Percentiles rank a stretch among this genome's conserved stretches.
phyloP scores from a whole-genome alignment of 2,113 vertebrate species.

The Chiloscyllium plagiosum region DNA sequence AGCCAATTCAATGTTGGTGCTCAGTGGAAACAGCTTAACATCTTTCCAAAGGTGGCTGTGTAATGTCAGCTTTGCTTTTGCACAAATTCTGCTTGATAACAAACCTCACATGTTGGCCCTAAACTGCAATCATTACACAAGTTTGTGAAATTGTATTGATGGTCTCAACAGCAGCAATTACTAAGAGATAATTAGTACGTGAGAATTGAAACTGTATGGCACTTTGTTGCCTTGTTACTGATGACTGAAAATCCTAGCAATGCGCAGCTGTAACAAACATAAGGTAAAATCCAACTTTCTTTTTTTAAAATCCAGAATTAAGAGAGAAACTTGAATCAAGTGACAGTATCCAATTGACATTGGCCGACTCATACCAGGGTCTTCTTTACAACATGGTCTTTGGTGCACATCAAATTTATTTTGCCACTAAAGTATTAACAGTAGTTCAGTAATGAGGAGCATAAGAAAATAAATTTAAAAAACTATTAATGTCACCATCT shows the following conservation, averaged over 20 bases:
- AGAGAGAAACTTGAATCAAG: background rate
- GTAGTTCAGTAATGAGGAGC: background rate
- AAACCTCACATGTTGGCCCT: background rate
- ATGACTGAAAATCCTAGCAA: background rate
- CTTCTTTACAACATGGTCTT: background rate
- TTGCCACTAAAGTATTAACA: background rate
- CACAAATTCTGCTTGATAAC: background rate
- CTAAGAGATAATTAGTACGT: background rate
- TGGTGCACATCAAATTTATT: background rate
- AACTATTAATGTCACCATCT: background rate
- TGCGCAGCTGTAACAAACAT: background rate
- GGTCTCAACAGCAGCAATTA: background rate
- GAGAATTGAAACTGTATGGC: slow-evolving; percentile 12
- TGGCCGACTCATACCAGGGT: background rate
- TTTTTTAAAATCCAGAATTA: background rate
- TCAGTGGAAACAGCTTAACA: background rate
- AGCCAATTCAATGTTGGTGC: background rate
- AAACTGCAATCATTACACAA: background rate
- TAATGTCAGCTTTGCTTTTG: background rate
- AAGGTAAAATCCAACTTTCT: background rate
- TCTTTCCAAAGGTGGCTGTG: background rate
- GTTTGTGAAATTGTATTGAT: background rate
- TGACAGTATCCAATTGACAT: background rate
- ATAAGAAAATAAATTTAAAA: background rate
- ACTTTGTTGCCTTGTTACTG: background rate